Evolutionary conservation across 2,888 invertebrate species (phyloP), one percentile per base, ranked within the genome.

Genomic region (Druceiella hillmani): DNA sequence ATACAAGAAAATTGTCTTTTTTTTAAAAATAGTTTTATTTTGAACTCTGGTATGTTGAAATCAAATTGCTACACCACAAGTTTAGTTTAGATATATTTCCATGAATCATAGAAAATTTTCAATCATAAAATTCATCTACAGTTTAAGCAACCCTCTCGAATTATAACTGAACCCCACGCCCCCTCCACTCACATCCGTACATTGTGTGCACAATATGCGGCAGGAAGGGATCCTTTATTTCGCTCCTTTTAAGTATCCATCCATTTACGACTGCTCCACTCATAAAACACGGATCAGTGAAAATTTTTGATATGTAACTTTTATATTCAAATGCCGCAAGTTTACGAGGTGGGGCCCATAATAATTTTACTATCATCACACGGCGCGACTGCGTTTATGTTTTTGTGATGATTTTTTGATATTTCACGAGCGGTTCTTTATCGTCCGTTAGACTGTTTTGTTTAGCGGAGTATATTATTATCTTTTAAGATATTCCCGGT

Each of bases 221-320:
- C 25, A 6, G 27, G 54, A 55, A 57, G 61, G 62, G 58, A 47
- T 57, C 57, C 58, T 57, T 64, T 62, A 32, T 61, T 63, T 62
- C 62, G 64, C 60, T 58, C 53, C 57, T 56, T 60, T 61, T 67
- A 66, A 69, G 67, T 65, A 68, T 63, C 62, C n/a, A n/a, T n/a
- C n/a, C 63, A 61, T 69, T 69, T 70, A 70, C 66, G 70, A 68
- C 62, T 53, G n/a, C n/a, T n/a, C n/a, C 56, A 57, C 64, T 67
- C 69, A 66, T 70, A 70, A 70, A 70, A 63, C 61, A 68, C 67
- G 69, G 69, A 68, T 70, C 68, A 67, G 61, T 68, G 70, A 67
- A 66, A 67, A 67, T 69, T 69, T 70, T 70, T 69, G 70, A 70
- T 69, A 69, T 68, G 70, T 69, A 63, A 69, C 68, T 64, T 62